Evolutionary conservation across 2,888 invertebrate species (phyloP).

Genomic region (Hecatera dysodea): DNA sequence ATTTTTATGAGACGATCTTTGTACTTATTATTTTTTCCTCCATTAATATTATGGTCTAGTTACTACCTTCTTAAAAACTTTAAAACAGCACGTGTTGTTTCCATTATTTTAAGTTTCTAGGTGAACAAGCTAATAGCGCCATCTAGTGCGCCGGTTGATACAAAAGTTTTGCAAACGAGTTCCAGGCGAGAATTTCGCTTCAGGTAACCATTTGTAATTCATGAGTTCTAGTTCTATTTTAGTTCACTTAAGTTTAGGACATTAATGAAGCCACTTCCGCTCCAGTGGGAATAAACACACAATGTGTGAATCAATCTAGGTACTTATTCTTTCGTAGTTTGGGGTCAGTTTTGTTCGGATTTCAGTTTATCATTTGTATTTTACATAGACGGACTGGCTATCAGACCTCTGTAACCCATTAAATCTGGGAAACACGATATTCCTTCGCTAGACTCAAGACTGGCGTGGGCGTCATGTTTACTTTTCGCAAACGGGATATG

Average conservation of each 20-base stretch:
- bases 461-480: too few relatives aligned
- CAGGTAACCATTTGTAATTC: constrained; percentile 2
- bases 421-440: too few relatives aligned
- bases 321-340: not conserved
- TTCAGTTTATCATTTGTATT: not conserved
- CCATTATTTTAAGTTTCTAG: not conserved
- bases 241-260: too few relatives aligned
- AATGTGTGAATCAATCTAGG: not conserved
- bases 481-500: too few relatives aligned
- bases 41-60: not conserved
- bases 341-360: not conserved
- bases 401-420: too few relatives aligned
- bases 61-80: not conserved
- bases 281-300: not conserved
- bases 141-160: constrained; percentile 20
- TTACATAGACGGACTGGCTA: too few relatives aligned
- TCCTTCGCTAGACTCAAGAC: too few relatives aligned
- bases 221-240: not conserved
- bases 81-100: not conserved
- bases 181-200: not conserved
- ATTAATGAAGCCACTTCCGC: not conserved
- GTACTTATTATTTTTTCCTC: not conserved
- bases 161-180: not conserved
- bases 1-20: not conserved
- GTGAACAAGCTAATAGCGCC: constrained; percentile 4